A percentile compares a stretch with the other conserved stretches of the same genome.
These are phyloP conservation scores for Lasioglossum malachurum DNA, from an alignment of 2,888 invertebrate species.

Conservation along the genomic window DNA sequence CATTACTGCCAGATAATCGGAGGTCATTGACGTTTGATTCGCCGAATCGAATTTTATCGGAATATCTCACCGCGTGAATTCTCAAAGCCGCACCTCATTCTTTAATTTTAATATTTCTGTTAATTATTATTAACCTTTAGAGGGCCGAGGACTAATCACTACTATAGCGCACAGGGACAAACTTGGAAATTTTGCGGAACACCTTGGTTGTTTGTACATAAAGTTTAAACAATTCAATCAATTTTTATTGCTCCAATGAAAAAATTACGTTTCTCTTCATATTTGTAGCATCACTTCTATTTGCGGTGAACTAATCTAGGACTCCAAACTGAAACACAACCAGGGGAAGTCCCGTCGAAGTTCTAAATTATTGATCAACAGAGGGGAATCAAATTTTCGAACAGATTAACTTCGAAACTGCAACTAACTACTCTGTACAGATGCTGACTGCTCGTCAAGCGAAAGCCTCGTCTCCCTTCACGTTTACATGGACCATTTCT, in stretches of 20 bases:
- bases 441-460: not conserved
- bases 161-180: not conserved
- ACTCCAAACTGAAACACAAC: not conserved
- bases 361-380: not conserved
- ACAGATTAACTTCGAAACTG: not conserved
- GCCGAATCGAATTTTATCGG: not conserved
- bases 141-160: not conserved
- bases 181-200: not conserved
- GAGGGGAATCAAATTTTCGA: not conserved
- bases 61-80: not conserved
- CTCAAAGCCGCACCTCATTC: too few relatives aligned
- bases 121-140: not conserved
- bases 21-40: not conserved
- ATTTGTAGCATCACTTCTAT: not conserved
- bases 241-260: not conserved
- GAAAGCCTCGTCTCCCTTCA: not conserved
- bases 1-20: not conserved
- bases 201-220: not conserved
- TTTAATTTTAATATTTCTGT: not conserved
- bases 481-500: not conserved
- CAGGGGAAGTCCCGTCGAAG: not conserved
- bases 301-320: not conserved
- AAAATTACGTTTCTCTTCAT: not conserved
- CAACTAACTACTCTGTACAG: not conserved
- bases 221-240: not conserved